Evolutionary conservation across 2,888 invertebrate genomes (phyloP).

Genomic region (Agelastica alni): DNA sequence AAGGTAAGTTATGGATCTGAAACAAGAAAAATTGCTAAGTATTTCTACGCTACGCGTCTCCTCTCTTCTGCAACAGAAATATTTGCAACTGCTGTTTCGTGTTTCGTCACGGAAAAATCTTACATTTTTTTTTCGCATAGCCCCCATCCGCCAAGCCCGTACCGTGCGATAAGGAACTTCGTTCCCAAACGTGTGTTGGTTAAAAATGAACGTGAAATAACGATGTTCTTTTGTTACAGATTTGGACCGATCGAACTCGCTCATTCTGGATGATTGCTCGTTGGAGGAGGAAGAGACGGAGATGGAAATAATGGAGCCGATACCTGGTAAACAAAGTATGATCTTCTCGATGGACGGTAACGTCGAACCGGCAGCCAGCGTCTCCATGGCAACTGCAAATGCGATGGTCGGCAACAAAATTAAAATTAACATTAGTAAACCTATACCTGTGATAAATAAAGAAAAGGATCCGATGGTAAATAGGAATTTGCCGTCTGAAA

Average conservation of each 20-base stretch:
- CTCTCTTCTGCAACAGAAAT: too few species aligned
- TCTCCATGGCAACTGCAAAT: slow-evolving; percentile 33
- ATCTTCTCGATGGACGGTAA: slow-evolving; percentile 79
- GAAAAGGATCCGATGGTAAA: slow-evolving; percentile 48
- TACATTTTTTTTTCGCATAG: too few species aligned
- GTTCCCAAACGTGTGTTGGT: too few species aligned
- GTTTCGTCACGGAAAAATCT: too few species aligned
- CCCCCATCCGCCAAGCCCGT: too few species aligned
- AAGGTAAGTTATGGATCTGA: slow-evolving; percentile 54
- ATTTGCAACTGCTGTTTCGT: too few species aligned
- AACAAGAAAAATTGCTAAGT: too few species aligned
- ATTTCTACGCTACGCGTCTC: too few species aligned
- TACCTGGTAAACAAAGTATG: slow-evolving; percentile 61
- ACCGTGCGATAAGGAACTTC: too few species aligned
- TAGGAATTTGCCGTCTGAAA: slow-evolving; percentile 37
- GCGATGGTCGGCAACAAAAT: slow-evolving; percentile 63
- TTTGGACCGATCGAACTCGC: slow-evolving; percentile 9
- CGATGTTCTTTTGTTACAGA: neutral
- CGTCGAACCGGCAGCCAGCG: slow-evolving; percentile 59
- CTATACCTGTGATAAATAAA: slow-evolving; percentile 59
- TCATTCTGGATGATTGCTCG: too few species aligned
- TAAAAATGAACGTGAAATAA: too few species aligned
- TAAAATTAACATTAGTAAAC: slow-evolving; percentile 82
- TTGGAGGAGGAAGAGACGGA: neutral
- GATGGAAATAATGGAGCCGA: slow-evolving; percentile 8